These are phyloP conservation scores for Terrapene triunguis DNA, from an alignment of 2,113 vertebrate species.

Conservation along the genomic window DNA sequence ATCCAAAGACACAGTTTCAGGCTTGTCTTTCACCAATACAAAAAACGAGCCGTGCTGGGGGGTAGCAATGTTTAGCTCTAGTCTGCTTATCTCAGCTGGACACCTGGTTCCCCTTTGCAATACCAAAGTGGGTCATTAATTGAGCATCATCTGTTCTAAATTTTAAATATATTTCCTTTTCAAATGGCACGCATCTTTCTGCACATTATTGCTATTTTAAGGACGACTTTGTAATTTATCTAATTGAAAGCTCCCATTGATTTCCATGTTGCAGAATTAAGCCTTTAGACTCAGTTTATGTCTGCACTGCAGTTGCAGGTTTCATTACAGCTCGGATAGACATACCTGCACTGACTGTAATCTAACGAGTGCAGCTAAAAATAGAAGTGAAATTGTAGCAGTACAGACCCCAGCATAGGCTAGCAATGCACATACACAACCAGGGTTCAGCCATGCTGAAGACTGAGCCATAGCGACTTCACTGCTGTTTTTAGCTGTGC, in stretches of 20 bases:
- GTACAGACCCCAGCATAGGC: neutral
- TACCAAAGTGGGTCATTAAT: slow-evolving; percentile 61
- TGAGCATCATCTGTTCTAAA: slow-evolving; percentile 68
- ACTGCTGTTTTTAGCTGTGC: neutral
- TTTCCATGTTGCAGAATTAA: neutral
- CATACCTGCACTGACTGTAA: neutral
- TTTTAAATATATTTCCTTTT: slow-evolving; percentile 65
- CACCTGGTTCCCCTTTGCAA: slow-evolving; percentile 72
- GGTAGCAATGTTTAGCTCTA: slow-evolving; percentile 20
- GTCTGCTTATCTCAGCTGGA: slow-evolving; percentile 40
- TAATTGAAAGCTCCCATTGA: neutral
- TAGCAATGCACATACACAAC: neutral
- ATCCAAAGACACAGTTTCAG: neutral
- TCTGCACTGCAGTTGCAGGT: neutral
- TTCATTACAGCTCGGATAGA: neutral
- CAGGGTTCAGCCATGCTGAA: neutral
- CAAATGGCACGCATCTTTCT: neutral
- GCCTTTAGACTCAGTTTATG: neutral
- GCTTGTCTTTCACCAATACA: neutral
- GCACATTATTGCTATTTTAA: neutral
- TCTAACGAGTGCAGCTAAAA: neutral
- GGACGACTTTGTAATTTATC: neutral
- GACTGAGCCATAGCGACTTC: neutral
- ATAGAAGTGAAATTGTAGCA: neutral
- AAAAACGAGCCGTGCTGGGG: slow-evolving; percentile 25